phyloP scores from a whole-genome alignment of 2,113 vertebrate genomes.

The Mus spicilegus region DNA sequence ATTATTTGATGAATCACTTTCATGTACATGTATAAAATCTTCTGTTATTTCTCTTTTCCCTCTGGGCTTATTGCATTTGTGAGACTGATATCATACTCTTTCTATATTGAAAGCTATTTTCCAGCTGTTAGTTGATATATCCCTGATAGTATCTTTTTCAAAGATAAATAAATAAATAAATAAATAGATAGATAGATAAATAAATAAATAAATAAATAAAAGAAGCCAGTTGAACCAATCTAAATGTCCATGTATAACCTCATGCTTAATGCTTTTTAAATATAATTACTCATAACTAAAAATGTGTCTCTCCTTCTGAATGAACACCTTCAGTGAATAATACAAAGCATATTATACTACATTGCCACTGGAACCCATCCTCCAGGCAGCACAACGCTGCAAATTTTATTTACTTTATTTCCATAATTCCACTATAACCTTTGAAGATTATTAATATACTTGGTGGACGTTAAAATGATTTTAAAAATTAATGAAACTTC shows the following conservation, averaged over 20 bases:
- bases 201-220: not conserved
- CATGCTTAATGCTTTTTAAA: not conserved
- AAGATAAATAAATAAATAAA: not conserved
- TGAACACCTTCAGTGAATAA: not conserved
- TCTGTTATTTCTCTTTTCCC: not conserved
- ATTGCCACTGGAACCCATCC: not conserved
- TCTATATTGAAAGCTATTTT: not conserved
- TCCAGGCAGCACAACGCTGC: fast-evolving
- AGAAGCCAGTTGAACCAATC: not conserved
- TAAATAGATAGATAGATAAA: not conserved
- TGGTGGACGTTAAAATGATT: not conserved
- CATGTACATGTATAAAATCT: not conserved
- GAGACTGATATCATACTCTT: not conserved
- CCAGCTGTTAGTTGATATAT: not conserved
- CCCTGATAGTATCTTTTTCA: not conserved
- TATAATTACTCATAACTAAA: not conserved
- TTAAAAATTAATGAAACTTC: not conserved
- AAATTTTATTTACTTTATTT: not conserved
- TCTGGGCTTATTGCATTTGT: not conserved
- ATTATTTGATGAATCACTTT: not conserved
- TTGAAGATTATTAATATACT: not conserved
- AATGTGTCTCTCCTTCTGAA: not conserved
- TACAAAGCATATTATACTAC: fast-evolving
- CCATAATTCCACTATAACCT: not conserved
- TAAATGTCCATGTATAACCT: not conserved